Evolutionary conservation across 2,797 vertebrate species (phyloP), one percentile per base, ranked within the genome.

Genomic region (Champsocephalus gunnari): DNA sequence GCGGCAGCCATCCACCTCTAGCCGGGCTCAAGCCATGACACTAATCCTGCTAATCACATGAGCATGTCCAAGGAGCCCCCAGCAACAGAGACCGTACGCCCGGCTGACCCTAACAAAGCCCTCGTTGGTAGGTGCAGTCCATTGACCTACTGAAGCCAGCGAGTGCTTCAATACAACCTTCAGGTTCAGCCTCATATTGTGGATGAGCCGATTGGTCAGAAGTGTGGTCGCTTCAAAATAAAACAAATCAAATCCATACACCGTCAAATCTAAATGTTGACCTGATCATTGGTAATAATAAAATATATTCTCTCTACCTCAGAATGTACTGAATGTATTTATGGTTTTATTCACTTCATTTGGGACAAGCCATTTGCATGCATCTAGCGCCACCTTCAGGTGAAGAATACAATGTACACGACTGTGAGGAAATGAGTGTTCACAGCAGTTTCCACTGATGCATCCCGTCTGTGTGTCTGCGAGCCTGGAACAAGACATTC

Each of bases 11-110:
- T 56, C 74, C 69, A 53, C 73, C 62, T 79, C 19, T 8, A 58
- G 67, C 79, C 58, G 17, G 58, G 75, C 83, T 76, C 32, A 48
- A 60, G 70, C 77, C 57, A 70, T 85, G 82, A 85, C 60, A 56
- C 68, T 85, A 84, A 88, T 89, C 79, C 77, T 62, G n/a, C 65
- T 86, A 77, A 87, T 83, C 68, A 72, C 57, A 57, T 28, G 11
- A 78, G 51, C 50, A 64, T 60, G 66, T 64, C 61, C 9, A 11
- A 59, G 8, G 43, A 74, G 50, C 75, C 74, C 55, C 48, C 54
- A 72, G 72, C 34, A 44, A 62, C 61, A 32, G 61, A 68, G 71
- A 55, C 69, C 73, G 55, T 41, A 58, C 28, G 61, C 47, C 69
- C 80, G 60, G 74, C 68, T 75, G 75, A 73, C 66, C 75, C 47